Conservation (phyloP, 1,140 invertebrate species). For the Himalopsyche phryganea region DNA sequence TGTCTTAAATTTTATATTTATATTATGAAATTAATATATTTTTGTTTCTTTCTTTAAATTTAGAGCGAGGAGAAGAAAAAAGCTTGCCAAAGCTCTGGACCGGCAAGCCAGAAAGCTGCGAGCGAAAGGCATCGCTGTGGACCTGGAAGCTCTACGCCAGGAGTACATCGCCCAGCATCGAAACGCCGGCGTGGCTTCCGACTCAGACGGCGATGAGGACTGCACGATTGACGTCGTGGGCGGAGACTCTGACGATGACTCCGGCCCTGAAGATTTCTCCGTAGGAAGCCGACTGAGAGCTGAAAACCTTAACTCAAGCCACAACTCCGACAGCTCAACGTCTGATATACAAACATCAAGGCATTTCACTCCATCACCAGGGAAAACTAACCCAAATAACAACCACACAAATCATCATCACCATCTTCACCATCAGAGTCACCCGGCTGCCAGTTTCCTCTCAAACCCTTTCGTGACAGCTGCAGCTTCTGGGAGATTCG, state of each 20-base stretch:
- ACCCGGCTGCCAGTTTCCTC: slow-evolving; percentile 48
- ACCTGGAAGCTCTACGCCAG: slow-evolving; percentile 80
- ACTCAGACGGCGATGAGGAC: slow-evolving; percentile 66
- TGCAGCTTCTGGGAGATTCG: slow-evolving; percentile 40
- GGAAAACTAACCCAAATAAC: slow-evolving; percentile 43
- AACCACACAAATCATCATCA: slow-evolving; percentile 43
- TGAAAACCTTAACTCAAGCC: slow-evolving; percentile 52
- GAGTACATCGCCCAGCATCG: slow-evolving; percentile 71
- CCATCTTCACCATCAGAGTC: slow-evolving; percentile 36
- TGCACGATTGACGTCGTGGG: slow-evolving; percentile 75
- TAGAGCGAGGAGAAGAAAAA: slow-evolving; percentile 82
- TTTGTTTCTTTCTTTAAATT: slow-evolving; percentile 21
- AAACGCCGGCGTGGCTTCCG: slow-evolving; percentile 61
- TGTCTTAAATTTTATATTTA: no score
- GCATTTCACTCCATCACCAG: slow-evolving; percentile 58
- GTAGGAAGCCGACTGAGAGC: slow-evolving; percentile 45
- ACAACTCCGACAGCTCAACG: slow-evolving; percentile 57
- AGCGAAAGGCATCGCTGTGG: slow-evolving; percentile 84
- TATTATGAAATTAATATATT: no score
- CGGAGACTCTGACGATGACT: slow-evolving; percentile 60
- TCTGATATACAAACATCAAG: slow-evolving; percentile 46
- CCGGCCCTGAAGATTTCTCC: slow-evolving; percentile 56
- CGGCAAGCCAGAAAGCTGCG: slow-evolving; percentile 86
- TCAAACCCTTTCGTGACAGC: slow-evolving; percentile 33
- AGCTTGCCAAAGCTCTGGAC: slow-evolving; percentile 89